These are phyloP conservation scores for Musca vetustissima DNA, from an alignment of 1,140 invertebrate species.

Conservation along the genomic window DNA sequence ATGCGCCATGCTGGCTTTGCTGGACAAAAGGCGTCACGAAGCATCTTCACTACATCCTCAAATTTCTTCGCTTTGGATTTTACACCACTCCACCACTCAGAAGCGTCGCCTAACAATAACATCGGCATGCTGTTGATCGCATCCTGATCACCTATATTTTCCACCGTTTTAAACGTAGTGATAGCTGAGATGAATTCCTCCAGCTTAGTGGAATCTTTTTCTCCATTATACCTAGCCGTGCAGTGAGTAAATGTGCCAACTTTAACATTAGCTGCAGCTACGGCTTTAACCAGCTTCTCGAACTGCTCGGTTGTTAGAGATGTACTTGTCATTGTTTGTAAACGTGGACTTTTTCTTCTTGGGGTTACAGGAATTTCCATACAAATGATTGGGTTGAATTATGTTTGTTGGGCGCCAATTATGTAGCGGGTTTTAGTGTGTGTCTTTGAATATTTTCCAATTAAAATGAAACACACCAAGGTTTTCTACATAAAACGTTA, in stretches of 20 bases:
- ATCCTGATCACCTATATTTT: constrained; percentile 33
- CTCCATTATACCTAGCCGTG: constrained; percentile 28
- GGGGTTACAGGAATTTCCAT: too few relatives aligned
- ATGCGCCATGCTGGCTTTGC: constrained; percentile 26
- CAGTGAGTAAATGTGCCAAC: constrained; percentile 27
- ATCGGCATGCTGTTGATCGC: constrained; percentile 35
- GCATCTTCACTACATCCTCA: constrained; percentile 24
- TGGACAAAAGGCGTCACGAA: constrained; percentile 22
- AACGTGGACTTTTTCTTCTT: constrained; percentile 18
- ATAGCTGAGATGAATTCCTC: constrained; percentile 36
- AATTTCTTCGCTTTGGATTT: constrained; percentile 17
- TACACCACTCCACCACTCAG: constrained; percentile 12
- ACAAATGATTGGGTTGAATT: too few relatives aligned
- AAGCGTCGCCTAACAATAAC: constrained; percentile 29
- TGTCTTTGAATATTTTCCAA: too few relatives aligned
- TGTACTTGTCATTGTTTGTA: neutral
- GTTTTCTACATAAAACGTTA: too few relatives aligned
- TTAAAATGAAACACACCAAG: too few relatives aligned
- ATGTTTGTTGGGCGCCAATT: too few relatives aligned
- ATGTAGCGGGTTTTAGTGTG: too few relatives aligned
- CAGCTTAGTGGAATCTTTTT: constrained; percentile 24
- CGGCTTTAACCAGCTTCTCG: neutral
- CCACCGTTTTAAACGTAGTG: constrained; percentile 28
- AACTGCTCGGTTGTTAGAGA: constrained; percentile 11
- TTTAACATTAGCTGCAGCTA: neutral